Evolutionary conservation across 2,797 vertebrate genomes (phyloP).

Genomic region (Cossypha niveicapilla): DNA sequence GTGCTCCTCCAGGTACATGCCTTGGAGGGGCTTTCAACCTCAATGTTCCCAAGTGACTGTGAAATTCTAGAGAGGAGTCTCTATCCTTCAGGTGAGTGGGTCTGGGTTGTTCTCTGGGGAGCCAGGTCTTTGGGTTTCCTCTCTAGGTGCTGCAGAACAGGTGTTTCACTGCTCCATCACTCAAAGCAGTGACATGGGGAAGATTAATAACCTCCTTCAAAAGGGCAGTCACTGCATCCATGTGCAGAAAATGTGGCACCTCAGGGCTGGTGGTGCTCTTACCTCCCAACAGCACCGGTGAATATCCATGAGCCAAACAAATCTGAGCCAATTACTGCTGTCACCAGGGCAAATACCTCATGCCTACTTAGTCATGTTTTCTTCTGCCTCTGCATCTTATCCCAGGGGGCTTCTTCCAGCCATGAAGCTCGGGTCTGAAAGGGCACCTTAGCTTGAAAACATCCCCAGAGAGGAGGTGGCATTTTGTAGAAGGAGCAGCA

Average conservation of each 20-base stretch:
- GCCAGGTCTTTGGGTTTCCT: background rate
- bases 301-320: background rate
- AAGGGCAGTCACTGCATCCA: background rate
- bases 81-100: background rate
- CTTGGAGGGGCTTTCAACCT: accelerated
- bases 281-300: accelerated
- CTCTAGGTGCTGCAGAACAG: background rate
- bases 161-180: accelerated
- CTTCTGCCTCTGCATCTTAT: background rate
- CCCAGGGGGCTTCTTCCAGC: background rate
- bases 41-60: background rate
- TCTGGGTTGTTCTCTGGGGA: background rate
- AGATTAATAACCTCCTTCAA: background rate
- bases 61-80: background rate
- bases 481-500: background rate
- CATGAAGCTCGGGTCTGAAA: background rate
- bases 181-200: background rate
- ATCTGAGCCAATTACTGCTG: background rate
- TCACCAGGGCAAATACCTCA: background rate
- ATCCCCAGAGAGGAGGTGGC: background rate
- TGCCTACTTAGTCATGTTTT: background rate
- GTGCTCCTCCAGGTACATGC: background rate
- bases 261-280: background rate
- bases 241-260: background rate
- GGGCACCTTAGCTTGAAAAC: background rate